Conservation (phyloP, 2,888 invertebrate genomes). For the Heteromurus nitidus region DNA sequence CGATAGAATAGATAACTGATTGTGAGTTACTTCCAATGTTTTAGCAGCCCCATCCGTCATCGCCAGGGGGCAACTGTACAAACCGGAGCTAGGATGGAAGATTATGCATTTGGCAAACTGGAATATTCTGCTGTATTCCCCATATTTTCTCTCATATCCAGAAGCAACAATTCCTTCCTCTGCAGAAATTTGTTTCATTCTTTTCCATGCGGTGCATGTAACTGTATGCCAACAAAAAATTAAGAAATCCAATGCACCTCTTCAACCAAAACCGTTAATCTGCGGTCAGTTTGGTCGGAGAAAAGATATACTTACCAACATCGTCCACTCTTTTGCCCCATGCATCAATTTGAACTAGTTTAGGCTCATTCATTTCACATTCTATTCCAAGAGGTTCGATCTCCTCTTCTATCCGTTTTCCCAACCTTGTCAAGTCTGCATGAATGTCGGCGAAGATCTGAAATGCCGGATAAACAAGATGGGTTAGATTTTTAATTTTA, state of each 20-base stretch:
- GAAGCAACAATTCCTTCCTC: conserved; percentile 78
- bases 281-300: background rate
- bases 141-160: conserved; percentile 77
- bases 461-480: background rate
- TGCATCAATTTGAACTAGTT: conserved; percentile 77
- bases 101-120: conserved; percentile 78
- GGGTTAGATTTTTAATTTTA: background rate
- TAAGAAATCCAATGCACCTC: background rate
- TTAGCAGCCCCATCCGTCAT: conserved; percentile 80
- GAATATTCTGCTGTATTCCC: conserved; percentile 76
- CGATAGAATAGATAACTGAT: too few relatives aligned
- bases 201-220: conserved; percentile 78
- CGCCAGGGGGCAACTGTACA: conserved; percentile 79
- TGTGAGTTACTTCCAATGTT: conserved; percentile 76
- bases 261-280: background rate
- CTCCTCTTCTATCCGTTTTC: conserved; percentile 77
- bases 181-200: conserved; percentile 77
- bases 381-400: conserved; percentile 76
- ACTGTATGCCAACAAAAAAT: conserved; percentile 70
- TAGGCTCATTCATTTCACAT: conserved; percentile 77
- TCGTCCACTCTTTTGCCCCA: conserved; percentile 78
- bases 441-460: conserved; percentile 74
- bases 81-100: conserved; percentile 78
- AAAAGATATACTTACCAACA: conserved; percentile 74
- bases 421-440: conserved; percentile 77